Percentiles rank a stretch among this genome's conserved stretches.
Conservation (phyloP, 1,140 invertebrate genomes). For the Calephelis virginiensis region DNA sequence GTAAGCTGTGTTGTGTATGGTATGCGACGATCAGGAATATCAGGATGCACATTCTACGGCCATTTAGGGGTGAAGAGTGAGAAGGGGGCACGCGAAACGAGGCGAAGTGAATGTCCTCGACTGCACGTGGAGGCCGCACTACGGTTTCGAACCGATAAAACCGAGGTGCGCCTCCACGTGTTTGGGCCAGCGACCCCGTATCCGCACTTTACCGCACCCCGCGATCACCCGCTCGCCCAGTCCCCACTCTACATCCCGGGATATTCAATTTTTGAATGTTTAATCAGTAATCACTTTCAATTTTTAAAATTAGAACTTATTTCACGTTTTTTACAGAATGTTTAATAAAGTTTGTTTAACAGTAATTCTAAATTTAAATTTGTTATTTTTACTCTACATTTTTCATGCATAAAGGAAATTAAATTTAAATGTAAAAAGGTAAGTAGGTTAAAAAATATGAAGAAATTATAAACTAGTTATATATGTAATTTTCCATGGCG, state of each 20-base stretch:
- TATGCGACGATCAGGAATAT: slow-evolving; percentile 67
- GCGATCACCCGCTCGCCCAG: slow-evolving; percentile 42
- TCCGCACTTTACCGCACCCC: slow-evolving; percentile 47
- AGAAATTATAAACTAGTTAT: no score
- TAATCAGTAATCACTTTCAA: slow-evolving; percentile 29
- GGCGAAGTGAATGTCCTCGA: slow-evolving; percentile 68
- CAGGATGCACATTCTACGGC: slow-evolving; percentile 62
- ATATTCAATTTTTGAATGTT: slow-evolving; percentile 10
- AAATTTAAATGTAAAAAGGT: no score
- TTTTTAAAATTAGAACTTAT: slow-evolving; percentile 19
- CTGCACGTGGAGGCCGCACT: slow-evolving; percentile 72
- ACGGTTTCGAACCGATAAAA: slow-evolving; percentile 58
- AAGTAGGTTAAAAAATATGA: no score
- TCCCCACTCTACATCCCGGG: slow-evolving; percentile 38
- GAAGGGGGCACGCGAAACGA: slow-evolving; percentile 37
- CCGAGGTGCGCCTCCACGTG: slow-evolving; percentile 75
- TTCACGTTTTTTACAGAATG: slow-evolving; percentile 4
- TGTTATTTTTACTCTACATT: no score
- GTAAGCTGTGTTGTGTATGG: slow-evolving; percentile 51
- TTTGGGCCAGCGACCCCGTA: slow-evolving; percentile 63
- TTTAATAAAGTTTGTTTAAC: neutral
- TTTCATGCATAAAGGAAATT: no score
- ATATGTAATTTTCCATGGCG: neutral
- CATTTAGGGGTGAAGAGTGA: slow-evolving; percentile 29
- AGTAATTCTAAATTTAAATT: neutral